Conservation (phyloP, 2,113 vertebrate genomes). For the Panthera leo region DNA sequence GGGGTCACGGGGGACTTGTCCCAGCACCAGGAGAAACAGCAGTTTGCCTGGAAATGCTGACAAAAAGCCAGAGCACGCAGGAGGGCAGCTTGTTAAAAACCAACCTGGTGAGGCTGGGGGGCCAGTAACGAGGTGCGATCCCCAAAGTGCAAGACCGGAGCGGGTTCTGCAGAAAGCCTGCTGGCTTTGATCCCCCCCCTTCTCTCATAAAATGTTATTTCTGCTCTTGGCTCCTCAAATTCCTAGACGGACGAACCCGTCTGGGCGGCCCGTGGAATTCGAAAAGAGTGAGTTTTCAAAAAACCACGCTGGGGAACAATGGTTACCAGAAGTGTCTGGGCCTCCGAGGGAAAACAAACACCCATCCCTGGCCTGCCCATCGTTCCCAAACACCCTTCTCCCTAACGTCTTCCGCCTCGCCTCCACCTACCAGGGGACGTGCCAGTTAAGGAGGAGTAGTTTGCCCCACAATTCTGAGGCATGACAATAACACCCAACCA, state of each 20-base stretch:
- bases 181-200: constrained; percentile 58
- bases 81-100: constrained; percentile 46
- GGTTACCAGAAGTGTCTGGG: constrained; percentile 67
- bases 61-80: not conserved
- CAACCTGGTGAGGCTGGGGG: not conserved
- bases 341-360: constrained; percentile 28
- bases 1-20: not conserved
- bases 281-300: constrained; percentile 68
- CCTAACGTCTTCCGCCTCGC: accelerated
- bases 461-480: not conserved
- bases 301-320: constrained; percentile 74
- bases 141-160: not conserved
- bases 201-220: constrained; percentile 71
- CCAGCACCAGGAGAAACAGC: not conserved
- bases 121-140: constrained; percentile 60
- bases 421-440: not conserved
- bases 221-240: constrained; percentile 61
- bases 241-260: constrained; percentile 76
- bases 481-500: not conserved
- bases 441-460: not conserved
- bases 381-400: not conserved
- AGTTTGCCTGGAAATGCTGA: constrained; percentile 7
- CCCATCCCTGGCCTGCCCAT: not conserved
- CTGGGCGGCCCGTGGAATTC: constrained; percentile 72
- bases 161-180: not conserved